phyloP scores from a whole-genome alignment of 2,888 invertebrate species.

The Apamea monoglypha region DNA sequence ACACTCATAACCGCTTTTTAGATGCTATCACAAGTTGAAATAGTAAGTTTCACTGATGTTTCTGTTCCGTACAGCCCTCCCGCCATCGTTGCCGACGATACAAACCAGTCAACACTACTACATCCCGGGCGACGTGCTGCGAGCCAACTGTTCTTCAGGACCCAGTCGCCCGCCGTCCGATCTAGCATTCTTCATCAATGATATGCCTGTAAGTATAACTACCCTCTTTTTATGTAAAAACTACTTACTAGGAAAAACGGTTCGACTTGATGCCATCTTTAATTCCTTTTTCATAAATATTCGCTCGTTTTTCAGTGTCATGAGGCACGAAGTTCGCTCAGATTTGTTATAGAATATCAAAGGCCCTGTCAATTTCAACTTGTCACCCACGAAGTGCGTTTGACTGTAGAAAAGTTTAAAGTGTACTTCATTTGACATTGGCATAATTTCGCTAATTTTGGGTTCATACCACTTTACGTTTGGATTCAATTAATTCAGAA shows the following conservation, averaged over 20 bases:
- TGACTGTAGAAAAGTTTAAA: background rate
- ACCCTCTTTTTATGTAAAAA: background rate
- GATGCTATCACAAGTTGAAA: background rate
- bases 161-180: slow-evolving; percentile 92
- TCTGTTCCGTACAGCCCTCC: slow-evolving; percentile 80
- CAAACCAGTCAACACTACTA: slow-evolving; percentile 92
- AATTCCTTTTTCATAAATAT: background rate
- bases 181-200: slow-evolving; percentile 93
- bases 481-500: background rate
- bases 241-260: background rate
- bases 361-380: background rate
- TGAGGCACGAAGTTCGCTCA: background rate
- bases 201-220: slow-evolving; percentile 91
- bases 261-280: background rate
- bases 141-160: slow-evolving; percentile 93
- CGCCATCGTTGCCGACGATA: slow-evolving; percentile 92
- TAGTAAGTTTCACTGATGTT: background rate
- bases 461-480: background rate
- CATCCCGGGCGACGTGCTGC: slow-evolving; percentile 92
- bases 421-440: background rate
- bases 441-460: background rate
- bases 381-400: too few species aligned
- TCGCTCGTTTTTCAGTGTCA: background rate
- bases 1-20: background rate
- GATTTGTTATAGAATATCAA: too few species aligned